Percentiles rank a stretch among this genome's conserved stretches.
Evolutionary conservation across 2,797 vertebrate species (phyloP).

Genomic region (Danio albolineatus): DNA sequence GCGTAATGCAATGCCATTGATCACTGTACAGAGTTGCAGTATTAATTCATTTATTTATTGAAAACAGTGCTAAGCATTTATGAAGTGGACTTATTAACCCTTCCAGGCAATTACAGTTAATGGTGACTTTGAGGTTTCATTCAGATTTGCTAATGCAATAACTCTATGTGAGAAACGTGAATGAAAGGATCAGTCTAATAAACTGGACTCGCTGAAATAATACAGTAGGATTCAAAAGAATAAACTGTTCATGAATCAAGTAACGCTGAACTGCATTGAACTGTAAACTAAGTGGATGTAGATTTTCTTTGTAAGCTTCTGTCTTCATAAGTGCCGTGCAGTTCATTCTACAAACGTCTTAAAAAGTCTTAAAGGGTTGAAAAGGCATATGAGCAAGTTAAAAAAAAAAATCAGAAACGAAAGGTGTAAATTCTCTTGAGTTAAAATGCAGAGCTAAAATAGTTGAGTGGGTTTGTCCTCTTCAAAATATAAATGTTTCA

Average conservation of each 20-base stretch:
- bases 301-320: not conserved
- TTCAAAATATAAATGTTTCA: slow-evolving; percentile 17
- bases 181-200: too few relatives aligned
- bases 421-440: not conserved
- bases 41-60: too few relatives aligned
- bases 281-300: not conserved
- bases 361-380: slow-evolving; percentile 3
- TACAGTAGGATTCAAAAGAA: too few relatives aligned
- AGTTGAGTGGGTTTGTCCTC: slow-evolving; percentile 15
- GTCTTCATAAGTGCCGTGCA: not conserved
- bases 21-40: too few relatives aligned
- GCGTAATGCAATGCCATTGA: too few relatives aligned
- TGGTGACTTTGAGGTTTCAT: too few relatives aligned
- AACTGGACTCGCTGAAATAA: too few relatives aligned
- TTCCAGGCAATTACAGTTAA: too few relatives aligned
- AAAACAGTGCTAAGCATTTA: too few relatives aligned
- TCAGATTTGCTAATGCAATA: too few relatives aligned
- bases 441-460: slow-evolving; percentile 12
- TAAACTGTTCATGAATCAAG: not conserved
- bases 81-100: too few relatives aligned
- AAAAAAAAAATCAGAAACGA: slow-evolving; percentile 9
- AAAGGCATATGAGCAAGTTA: not conserved
- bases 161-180: too few relatives aligned
- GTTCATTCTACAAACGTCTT: not conserved
- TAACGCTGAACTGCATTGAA: not conserved